Conservation (phyloP, 2,888 invertebrate species). For the Andricus curvator region DNA sequence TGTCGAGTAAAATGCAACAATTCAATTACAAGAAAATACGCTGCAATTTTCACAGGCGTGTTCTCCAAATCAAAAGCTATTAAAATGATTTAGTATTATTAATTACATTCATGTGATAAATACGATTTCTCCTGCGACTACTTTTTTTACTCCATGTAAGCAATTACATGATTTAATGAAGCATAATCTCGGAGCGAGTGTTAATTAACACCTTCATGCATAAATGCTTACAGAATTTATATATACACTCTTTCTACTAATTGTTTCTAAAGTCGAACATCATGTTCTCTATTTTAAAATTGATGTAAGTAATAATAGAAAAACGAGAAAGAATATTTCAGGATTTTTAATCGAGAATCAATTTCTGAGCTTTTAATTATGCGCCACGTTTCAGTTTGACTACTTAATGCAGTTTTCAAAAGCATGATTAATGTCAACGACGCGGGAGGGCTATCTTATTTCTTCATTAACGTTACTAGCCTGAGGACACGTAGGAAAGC, state of each 20-base stretch:
- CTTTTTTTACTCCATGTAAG: background rate
- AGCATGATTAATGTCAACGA: constrained; percentile 45
- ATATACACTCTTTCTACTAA: background rate
- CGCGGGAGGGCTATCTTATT: constrained; percentile 66
- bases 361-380: constrained; percentile 1
- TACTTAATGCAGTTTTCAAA: constrained; percentile 43
- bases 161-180: constrained; percentile 21
- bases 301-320: background rate
- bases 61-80: constrained; percentile 15
- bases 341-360: background rate
- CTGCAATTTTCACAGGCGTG: background rate
- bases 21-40: background rate
- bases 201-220: constrained; percentile 32
- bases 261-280: background rate
- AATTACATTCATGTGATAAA: constrained; percentile 2
- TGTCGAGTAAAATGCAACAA: background rate
- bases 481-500: constrained; percentile 44
- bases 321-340: background rate
- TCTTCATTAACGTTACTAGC: constrained; percentile 64
- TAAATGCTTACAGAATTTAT: constrained; percentile 4
- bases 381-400: constrained; percentile 14
- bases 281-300: background rate
- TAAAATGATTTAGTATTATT: constrained; percentile 11
- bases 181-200: constrained; percentile 19
- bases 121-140: background rate